Evolutionary conservation across 1,140 invertebrate species (phyloP).

Genomic region (Macrobrachium nipponense): DNA sequence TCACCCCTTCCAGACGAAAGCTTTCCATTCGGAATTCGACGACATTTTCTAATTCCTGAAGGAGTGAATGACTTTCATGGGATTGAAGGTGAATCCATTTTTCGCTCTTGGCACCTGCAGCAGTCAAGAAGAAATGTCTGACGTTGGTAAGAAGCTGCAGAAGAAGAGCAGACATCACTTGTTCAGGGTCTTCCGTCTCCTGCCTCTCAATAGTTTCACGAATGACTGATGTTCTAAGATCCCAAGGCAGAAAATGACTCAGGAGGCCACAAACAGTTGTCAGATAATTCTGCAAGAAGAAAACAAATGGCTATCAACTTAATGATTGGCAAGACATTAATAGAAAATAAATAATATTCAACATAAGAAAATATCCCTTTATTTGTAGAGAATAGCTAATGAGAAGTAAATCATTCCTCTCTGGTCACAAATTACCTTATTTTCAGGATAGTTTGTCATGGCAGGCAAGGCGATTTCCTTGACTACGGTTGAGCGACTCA

Average conservation of each 20-base stretch:
- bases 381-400: too few species aligned
- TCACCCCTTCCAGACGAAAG: conserved; percentile 10
- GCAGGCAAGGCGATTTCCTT: too few species aligned
- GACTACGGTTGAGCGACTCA: too few species aligned
- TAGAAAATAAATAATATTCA: too few species aligned
- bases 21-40: neutral
- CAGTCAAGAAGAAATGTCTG: neutral
- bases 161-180: neutral
- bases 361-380: too few species aligned
- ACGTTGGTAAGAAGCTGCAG: conserved; percentile 7
- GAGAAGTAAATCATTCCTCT: too few species aligned
- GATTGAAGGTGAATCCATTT: neutral
- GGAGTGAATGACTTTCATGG: neutral
- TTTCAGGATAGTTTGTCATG: too few species aligned
- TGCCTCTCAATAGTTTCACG: neutral
- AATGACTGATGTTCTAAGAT: conserved; percentile 4
- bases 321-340: too few species aligned
- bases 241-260: neutral
- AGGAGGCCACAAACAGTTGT: neutral
- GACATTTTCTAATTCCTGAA: conserved; percentile 1
- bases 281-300: neutral
- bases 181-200: neutral
- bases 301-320: neutral
- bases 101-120: neutral
- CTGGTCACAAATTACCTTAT: too few species aligned